A percentile compares a stretch with the other conserved stretches of the same genome.
Conservation (phyloP, 2,797 vertebrate genomes). For the Florisuga fusca region DNA sequence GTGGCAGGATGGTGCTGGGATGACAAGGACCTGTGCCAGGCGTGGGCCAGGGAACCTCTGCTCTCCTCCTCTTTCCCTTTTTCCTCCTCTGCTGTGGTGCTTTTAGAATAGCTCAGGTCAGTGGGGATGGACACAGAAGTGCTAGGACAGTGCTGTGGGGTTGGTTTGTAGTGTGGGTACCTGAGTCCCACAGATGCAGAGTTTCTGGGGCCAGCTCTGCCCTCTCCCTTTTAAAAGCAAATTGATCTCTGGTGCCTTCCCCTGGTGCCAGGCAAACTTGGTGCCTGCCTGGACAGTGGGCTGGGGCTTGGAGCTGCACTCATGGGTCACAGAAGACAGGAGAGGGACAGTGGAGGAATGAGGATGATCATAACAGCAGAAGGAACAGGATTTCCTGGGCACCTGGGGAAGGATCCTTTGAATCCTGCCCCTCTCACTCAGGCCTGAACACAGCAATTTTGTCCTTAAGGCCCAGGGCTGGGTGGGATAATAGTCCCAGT, state of each 20-base stretch:
- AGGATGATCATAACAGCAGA: neutral
- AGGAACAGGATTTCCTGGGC: neutral
- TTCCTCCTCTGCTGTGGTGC: neutral
- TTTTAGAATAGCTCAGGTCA: neutral
- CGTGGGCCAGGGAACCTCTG: neutral
- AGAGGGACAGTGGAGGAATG: rapidly evolving
- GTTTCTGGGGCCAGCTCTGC: neutral
- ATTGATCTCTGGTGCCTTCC: rapidly evolving
- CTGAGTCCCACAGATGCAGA: neutral
- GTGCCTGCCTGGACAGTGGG: rapidly evolving
- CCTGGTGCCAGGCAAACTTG: rapidly evolving
- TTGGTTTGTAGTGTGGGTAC: neutral
- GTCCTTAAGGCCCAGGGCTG: neutral
- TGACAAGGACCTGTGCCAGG: neutral
- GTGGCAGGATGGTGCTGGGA: neutral
- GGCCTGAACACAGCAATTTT: neutral
- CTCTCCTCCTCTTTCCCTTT: neutral
- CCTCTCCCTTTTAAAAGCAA: neutral
- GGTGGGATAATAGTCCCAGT: neutral
- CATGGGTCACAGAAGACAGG: rapidly evolving
- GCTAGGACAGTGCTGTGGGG: no score
- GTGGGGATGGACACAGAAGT: neutral
- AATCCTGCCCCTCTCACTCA: neutral
- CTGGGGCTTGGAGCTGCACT: neutral
- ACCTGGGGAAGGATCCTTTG: neutral